Conservation (phyloP, 2,113 vertebrate species). For the Blennius ocellaris region DNA sequence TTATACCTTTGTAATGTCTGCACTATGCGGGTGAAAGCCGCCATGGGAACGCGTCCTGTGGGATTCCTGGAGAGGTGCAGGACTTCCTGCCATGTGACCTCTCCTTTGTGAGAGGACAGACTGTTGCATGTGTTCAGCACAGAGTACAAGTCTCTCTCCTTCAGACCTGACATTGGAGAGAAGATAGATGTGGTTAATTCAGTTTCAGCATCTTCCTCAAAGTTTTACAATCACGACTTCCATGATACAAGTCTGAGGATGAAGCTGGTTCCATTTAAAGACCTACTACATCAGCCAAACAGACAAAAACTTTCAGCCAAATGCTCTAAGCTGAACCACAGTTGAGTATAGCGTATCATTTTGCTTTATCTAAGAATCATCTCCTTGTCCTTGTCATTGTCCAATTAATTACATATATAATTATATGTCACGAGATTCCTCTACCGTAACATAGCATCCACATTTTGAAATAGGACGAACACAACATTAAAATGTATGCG, state of each 20-base stretch:
- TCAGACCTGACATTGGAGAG: slow-evolving; percentile 80
- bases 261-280: too few relatives aligned
- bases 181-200: background rate
- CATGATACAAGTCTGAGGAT: too few relatives aligned
- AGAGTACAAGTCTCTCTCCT: slow-evolving; percentile 84
- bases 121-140: slow-evolving; percentile 82
- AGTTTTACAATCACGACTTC: too few relatives aligned
- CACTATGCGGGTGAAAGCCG: slow-evolving; percentile 82
- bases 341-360: too few relatives aligned
- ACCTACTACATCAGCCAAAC: too few relatives aligned
- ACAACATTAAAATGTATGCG: background rate
- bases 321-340: too few relatives aligned
- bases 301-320: too few relatives aligned
- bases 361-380: too few relatives aligned
- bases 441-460: background rate
- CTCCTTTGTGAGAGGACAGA: slow-evolving; percentile 52
- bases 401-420: background rate
- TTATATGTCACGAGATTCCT: background rate
- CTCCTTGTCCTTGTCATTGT: background rate
- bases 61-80: slow-evolving; percentile 70
- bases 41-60: slow-evolving; percentile 82
- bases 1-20: slow-evolving; percentile 83
- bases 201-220: too few relatives aligned
- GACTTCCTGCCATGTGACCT: slow-evolving; percentile 79
- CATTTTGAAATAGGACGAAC: background rate